These are phyloP conservation scores for Nasonia oneida DNA, from an alignment of 2,888 invertebrate genomes.

Conservation along the genomic window DNA sequence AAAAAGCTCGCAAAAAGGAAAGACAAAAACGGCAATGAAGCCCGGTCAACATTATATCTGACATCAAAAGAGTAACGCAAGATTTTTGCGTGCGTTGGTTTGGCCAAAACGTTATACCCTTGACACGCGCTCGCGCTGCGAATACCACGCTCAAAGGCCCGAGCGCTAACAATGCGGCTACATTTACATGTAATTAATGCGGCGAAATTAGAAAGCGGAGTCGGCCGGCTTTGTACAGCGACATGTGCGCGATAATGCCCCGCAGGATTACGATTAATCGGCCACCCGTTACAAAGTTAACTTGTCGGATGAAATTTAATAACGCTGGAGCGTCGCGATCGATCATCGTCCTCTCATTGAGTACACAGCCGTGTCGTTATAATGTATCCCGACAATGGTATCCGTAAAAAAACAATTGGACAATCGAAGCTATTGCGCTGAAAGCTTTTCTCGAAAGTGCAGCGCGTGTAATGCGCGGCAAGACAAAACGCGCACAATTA, in stretches of 20 bases:
- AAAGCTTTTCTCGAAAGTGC: background rate
- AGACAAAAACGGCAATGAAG: background rate
- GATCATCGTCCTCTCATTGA: background rate
- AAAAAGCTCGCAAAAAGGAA: background rate
- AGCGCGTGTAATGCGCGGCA: background rate
- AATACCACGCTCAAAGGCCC: background rate
- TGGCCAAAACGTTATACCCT: background rate
- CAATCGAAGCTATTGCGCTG: background rate
- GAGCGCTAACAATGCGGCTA: conserved; percentile 7
- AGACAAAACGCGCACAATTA: conserved; percentile 26
- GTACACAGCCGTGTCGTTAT: no score
- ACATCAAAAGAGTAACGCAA: conserved; percentile 1
- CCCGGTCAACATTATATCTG: background rate
- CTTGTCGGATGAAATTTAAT: background rate
- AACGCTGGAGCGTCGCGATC: background rate
- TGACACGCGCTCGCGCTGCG: background rate
- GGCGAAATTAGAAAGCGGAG: conserved; percentile 38
- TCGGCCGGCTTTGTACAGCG: background rate
- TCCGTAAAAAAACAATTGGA: no score
- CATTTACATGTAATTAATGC: conserved; percentile 36
- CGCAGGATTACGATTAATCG: background rate
- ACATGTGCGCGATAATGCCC: background rate
- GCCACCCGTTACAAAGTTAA: background rate
- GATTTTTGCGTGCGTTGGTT: background rate
- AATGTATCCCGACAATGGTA: no score